These are phyloP conservation scores for Butastur rufipennis DNA, from an alignment of 2,113 vertebrate species.

Conservation along the genomic window DNA sequence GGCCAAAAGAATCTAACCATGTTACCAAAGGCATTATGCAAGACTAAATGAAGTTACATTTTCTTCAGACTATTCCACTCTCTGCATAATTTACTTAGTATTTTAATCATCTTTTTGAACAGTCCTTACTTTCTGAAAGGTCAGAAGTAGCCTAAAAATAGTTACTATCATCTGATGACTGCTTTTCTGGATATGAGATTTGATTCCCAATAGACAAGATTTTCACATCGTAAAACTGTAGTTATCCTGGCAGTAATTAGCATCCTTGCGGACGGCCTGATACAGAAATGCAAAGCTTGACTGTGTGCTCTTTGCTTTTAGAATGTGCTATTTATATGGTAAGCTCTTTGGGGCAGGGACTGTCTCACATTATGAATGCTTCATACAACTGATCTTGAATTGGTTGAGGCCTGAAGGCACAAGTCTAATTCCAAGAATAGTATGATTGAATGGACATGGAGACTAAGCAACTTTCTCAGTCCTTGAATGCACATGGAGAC, in stretches of 20 bases:
- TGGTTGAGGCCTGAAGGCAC: conserved; percentile 38
- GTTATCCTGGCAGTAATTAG: conserved; percentile 25
- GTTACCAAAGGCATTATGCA: conserved; percentile 50
- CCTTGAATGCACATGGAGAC: conserved; percentile 16
- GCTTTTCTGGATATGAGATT: conserved; percentile 30
- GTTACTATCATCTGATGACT: conserved; percentile 15
- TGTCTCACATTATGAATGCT: conserved; percentile 36
- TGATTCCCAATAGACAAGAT: neutral
- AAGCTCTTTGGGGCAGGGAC: conserved; percentile 40
- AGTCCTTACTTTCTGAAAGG: conserved; percentile 46
- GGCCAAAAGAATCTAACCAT: conserved; percentile 45
- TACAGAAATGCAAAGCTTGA: neutral
- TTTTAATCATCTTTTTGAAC: conserved; percentile 52
- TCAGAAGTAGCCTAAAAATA: conserved; percentile 60
- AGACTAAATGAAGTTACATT: conserved; percentile 51
- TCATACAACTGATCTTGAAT: conserved; percentile 32
- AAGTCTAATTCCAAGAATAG: conserved; percentile 46
- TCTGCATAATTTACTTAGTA: conserved; percentile 58
- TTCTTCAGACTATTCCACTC: conserved; percentile 38
- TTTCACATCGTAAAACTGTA: neutral
- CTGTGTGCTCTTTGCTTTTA: neutral
- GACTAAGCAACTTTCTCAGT: conserved; percentile 23
- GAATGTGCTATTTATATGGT: conserved; percentile 33
- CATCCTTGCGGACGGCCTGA: neutral
- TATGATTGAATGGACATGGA: conserved; percentile 17